Conservation (phyloP, 1,140 invertebrate genomes). For the Drosophila suzukii region DNA sequence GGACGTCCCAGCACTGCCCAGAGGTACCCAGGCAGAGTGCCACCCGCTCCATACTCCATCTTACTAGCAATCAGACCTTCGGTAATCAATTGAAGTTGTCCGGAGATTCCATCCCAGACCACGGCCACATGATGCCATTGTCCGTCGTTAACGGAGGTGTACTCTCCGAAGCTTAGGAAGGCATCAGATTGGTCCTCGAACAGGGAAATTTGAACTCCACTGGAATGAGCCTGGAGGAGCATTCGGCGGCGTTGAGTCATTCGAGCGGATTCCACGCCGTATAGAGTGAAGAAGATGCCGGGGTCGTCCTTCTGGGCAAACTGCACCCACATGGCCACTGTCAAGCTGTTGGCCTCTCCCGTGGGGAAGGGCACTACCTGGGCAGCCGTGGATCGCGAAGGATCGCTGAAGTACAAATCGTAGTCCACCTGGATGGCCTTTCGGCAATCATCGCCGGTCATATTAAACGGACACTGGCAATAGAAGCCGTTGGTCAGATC, state of each 20-base stretch:
- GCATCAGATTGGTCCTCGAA: conserved; percentile 95
- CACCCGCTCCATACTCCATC: conserved; percentile 93
- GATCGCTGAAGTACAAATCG: conserved; percentile 97
- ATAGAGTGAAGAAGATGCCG: conserved; percentile 97
- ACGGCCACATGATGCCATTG: conserved; percentile 98
- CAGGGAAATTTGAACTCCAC: conserved; percentile 94
- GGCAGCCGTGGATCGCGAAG: conserved; percentile 93
- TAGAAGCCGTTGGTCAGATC: conserved; percentile 96
- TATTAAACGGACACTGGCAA: conserved; percentile 97
- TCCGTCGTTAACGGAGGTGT: conserved; percentile 96
- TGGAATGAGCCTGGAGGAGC: conserved; percentile 95
- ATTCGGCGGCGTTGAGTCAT: conserved; percentile 91
- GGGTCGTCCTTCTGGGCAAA: conserved; percentile 95
- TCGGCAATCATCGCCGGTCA: conserved; percentile 97
- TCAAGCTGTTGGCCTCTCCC: conserved; percentile 90
- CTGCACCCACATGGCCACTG: conserved; percentile 97
- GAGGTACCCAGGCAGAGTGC: conserved; percentile 91
- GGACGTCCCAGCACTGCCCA: conserved; percentile 97
- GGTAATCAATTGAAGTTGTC: conserved; percentile 94
- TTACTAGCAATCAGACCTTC: conserved; percentile 97
- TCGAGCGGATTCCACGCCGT: conserved; percentile 92
- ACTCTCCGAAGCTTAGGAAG: conserved; percentile 95
- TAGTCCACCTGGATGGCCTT: conserved; percentile 99
- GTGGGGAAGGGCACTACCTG: conserved; percentile 95
- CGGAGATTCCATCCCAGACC: conserved; percentile 94